Percentiles rank a stretch among this genome's conserved stretches.
Conservation (phyloP, 2,797 vertebrate species). For the Lindbergichthys nudifrons region DNA sequence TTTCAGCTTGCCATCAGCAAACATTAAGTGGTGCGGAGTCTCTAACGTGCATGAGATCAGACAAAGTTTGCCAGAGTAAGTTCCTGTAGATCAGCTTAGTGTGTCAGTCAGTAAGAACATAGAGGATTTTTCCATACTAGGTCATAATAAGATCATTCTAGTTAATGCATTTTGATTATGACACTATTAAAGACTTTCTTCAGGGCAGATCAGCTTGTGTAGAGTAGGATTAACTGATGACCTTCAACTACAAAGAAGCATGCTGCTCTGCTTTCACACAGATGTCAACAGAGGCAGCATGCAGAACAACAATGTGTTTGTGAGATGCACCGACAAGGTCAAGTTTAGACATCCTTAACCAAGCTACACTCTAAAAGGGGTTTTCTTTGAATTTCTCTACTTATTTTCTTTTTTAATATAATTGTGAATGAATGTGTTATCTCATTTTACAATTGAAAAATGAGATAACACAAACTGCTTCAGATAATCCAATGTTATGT, state of each 20-base stretch:
- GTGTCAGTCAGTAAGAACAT: too few species aligned
- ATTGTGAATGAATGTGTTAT: not conserved
- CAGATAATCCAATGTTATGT: not conserved
- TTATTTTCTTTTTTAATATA: not conserved
- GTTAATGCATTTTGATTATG: not conserved
- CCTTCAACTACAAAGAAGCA: constrained; percentile 63
- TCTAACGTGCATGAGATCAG: too few species aligned
- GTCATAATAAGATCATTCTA: not conserved
- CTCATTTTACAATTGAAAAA: not conserved
- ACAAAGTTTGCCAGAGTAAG: too few species aligned
- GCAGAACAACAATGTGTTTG: constrained; percentile 48
- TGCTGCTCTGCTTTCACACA: constrained; percentile 60
- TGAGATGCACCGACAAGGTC: constrained; percentile 59
- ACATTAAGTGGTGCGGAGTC: too few species aligned
- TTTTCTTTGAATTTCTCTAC: not conserved
- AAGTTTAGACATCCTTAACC: constrained; percentile 18
- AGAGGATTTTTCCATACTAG: too few species aligned
- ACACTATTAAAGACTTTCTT: constrained; percentile 3
- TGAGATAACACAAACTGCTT: not conserved
- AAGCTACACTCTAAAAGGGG: constrained; percentile 2
- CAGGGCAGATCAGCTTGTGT: constrained; percentile 23
- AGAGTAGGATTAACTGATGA: constrained; percentile 49
- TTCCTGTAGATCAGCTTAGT: too few species aligned
- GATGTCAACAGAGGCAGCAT: constrained; percentile 62
- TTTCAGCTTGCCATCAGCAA: too few species aligned